Conservation (phyloP, 2,797 vertebrate species). For the Luscinia luscinia region DNA sequence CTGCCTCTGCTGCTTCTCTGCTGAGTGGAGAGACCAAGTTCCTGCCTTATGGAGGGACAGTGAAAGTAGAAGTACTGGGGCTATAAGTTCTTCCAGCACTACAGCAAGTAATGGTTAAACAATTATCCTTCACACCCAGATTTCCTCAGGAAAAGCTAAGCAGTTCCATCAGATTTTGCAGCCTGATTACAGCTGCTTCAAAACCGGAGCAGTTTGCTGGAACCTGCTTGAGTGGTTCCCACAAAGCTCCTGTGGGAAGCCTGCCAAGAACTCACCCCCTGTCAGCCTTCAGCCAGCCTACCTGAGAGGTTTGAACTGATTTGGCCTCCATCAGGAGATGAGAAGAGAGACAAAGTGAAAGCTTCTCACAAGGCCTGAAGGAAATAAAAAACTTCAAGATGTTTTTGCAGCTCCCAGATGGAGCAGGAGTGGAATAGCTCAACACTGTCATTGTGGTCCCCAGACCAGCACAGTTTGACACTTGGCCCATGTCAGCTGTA, state of each 20-base stretch:
- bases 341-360: background rate
- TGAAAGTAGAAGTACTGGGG: background rate
- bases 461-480: background rate
- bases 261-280: background rate
- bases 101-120: background rate
- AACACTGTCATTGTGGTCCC: background rate
- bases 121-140: background rate
- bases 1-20: background rate
- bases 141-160: background rate
- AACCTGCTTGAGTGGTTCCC: background rate
- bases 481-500: too few relatives aligned
- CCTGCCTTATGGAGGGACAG: background rate
- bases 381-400: background rate
- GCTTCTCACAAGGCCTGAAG: background rate
- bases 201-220: background rate
- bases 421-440: background rate
- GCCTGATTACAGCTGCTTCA: background rate
- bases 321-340: background rate
- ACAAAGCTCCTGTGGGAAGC: background rate
- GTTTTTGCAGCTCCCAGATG: background rate
- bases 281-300: background rate
- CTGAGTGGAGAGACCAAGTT: background rate
- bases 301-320: background rate
- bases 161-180: background rate
- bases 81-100: background rate